Conservation (phyloP, 1,140 invertebrate species). For the Penaeus japonicus region DNA sequence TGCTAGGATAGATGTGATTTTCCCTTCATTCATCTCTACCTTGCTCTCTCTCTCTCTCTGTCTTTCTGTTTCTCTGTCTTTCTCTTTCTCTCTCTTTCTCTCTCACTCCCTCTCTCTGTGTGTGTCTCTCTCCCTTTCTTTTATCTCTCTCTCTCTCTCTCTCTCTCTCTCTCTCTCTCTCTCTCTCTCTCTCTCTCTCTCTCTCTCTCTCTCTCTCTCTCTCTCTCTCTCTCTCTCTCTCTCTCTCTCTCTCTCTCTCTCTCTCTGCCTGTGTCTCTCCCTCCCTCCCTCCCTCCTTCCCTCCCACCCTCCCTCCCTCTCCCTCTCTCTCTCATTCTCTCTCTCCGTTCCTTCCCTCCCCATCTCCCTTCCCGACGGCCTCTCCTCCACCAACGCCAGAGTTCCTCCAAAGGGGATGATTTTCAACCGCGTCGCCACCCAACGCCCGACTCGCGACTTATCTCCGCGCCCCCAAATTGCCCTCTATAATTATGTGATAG, state of each 20-base stretch:
- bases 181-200: slow-evolving; percentile 6
- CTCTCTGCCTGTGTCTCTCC: background rate
- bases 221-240: background rate
- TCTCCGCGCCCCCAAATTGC: too few species aligned
- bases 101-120: background rate
- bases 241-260: background rate
- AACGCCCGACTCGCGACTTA: too few species aligned
- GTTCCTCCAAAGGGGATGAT: too few species aligned
- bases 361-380: too few species aligned
- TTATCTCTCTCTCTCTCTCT: background rate
- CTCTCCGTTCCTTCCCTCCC: background rate
- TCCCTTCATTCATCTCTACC: background rate
- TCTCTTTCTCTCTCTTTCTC: background rate
- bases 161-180: background rate
- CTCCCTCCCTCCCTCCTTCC: background rate
- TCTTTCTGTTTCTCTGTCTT: background rate
- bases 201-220: slow-evolving; percentile 6
- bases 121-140: background rate
- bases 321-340: background rate
- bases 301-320: background rate
- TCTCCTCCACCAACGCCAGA: too few species aligned
- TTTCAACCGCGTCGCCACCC: too few species aligned
- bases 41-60: background rate
- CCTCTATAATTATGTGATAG: too few species aligned
- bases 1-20: background rate